Conservation (phyloP, 2,113 vertebrate genomes). For the Ailuropoda melanoleuca region DNA sequence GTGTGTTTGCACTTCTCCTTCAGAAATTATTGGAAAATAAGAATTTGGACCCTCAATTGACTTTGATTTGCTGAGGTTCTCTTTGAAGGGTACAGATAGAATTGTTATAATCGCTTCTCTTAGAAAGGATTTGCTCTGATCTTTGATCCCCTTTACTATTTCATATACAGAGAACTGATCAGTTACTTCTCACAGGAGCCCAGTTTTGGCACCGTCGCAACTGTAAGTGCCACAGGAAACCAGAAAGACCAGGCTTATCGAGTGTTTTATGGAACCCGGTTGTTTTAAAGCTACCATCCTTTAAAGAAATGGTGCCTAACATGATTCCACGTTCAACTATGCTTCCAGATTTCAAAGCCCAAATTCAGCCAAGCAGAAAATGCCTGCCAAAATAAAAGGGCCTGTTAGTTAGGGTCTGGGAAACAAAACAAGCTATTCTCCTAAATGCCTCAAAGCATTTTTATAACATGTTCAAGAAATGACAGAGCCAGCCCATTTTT, state of each 20-base stretch:
- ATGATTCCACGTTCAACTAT: background rate
- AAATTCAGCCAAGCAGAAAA: slow-evolving; percentile 39
- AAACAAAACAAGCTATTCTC: background rate
- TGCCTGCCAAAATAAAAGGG: background rate
- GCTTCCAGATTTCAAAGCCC: slow-evolving; percentile 1
- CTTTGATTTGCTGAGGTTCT: background rate
- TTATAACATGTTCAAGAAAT: background rate
- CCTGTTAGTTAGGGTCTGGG: background rate
- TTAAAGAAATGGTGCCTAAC: slow-evolving; percentile 8
- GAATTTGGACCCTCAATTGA: background rate
- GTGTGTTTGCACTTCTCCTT: background rate
- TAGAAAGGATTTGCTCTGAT: background rate
- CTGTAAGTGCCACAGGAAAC: background rate
- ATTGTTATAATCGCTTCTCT: background rate
- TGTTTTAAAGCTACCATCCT: background rate
- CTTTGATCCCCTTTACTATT: background rate
- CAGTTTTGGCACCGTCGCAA: background rate
- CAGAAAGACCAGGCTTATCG: background rate
- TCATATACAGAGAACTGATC: background rate
- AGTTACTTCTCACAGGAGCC: background rate
- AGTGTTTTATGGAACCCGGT: background rate
- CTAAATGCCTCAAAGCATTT: background rate
- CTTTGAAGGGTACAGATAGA: background rate
- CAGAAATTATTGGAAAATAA: slow-evolving; percentile 14
- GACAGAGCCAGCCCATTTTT: background rate